Percentiles rank a stretch among this genome's conserved stretches.
These are phyloP conservation scores for Dioctria rufipes DNA, from an alignment of 2,888 invertebrate species.

Conservation along the genomic window DNA sequence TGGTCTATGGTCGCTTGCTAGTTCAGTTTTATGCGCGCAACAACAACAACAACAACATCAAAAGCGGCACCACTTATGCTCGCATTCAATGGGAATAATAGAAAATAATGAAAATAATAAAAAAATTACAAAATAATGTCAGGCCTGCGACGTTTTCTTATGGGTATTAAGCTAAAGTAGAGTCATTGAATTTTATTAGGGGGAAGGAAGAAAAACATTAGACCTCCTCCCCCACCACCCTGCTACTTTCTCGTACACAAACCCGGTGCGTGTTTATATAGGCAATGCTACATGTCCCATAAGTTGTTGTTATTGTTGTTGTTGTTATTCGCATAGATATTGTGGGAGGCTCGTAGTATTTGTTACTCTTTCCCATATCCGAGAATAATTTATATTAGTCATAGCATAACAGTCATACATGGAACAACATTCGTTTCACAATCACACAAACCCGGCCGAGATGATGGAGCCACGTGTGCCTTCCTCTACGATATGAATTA, in stretches of 20 bases:
- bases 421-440: conserved; percentile 31
- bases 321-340: not conserved
- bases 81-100: conserved; percentile 47
- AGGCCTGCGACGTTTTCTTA: conserved; percentile 48
- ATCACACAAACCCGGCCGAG: conserved; percentile 29
- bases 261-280: conserved; percentile 1
- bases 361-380: conserved; percentile 26
- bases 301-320: not conserved
- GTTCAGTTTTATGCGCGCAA: conserved; percentile 14
- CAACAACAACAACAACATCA: conserved; percentile 48
- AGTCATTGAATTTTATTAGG: conserved; percentile 51
- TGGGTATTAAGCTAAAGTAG: conserved; percentile 34
- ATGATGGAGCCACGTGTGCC: conserved; percentile 52
- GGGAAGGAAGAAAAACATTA: conserved; percentile 51
- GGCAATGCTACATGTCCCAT: not conserved
- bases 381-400: conserved; percentile 53
- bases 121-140: conserved; percentile 52
- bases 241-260: not conserved
- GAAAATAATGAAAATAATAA: conserved; percentile 52
- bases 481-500: conserved; percentile 51
- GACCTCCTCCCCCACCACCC: not conserved
- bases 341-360: conserved; percentile 18
- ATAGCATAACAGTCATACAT: not conserved
- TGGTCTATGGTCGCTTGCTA: not conserved
- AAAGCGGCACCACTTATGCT: conserved; percentile 51